Base-by-base conservation (phyloP, 2,797 vertebrate species). In the Melanotaenia parkinsoni region DNA sequence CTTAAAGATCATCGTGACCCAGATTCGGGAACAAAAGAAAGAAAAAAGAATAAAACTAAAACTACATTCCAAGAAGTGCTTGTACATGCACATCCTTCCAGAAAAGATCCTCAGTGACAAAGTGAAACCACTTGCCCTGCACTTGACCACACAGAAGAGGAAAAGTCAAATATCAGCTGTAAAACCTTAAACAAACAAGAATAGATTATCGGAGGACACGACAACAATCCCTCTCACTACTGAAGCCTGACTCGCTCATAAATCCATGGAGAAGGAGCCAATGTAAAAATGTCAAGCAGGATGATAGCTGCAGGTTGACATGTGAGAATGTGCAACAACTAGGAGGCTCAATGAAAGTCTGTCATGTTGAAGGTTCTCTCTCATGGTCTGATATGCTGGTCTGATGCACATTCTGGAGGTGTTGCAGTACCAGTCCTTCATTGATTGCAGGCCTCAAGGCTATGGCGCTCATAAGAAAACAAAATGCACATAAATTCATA, bases 161-260 rank as follows among this genome's bases (percentile, higher is more conserved):
- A 77, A 61, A 58, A 64, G 33, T 59, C 73, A 56, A 24, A 8
- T 58, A 61, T 76, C 38, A 5, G 72, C 72, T 14, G 66, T 56
- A 12, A 68, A 74, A 74, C 60, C 40, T 40, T 14, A 54, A 59
- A 4, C 51, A 47, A 76, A 83, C 70, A 70, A 57, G 63, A 13
- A 22, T 10, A 65, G 60, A 67, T 68, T 60, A 57, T 58, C 13
- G 28, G n/a, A 74, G 63, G 53, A 78, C 54, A n/a, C 5, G 8
- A 38, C 14, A 13, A 12, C 37, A 38, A 38, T 38, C 37, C 37
- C 37, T 38, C 35, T 37, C 35, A 5, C 38, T 43, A 43, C 13
- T 16, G 38, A 43, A 43, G 16, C 38, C 38, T 16, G 14, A 43
- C 38, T 40, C 38, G 38, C 38, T 40, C 14, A 16, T 40, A 47